Evolutionary conservation across 2,888 invertebrate species (phyloP), one percentile per base, ranked within the genome.

Genomic region (Pristionchus arcanus): DNA sequence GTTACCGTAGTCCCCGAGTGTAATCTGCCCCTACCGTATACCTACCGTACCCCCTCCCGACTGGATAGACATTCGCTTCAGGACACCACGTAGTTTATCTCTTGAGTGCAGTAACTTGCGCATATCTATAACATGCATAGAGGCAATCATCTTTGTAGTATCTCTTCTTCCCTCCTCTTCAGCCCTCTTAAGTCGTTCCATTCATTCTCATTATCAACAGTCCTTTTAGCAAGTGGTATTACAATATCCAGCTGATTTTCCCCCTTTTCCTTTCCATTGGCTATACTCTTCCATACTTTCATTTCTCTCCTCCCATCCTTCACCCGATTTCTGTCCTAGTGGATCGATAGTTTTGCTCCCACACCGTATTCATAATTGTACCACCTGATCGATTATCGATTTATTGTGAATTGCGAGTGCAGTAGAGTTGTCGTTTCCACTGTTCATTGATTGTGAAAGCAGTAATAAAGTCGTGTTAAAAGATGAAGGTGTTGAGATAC

Each of bases 381-480:
- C n/a, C 42, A 49, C 28, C 81, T 53, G 68, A 71, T 74, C 74
- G 74, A 74, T 42, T 49, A 49, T 49, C 42, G 42, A 49, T 49
- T 28, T 42, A 81, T 49, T 53, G 42, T 81, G 81, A 81, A 81
- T 53, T 74, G 37, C 21, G 81, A n/a, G 34, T 74, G 37, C 21
- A 49, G n/a, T 81, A 19, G 81, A 21, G 15, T 42, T 31, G 42
- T 53, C 81, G 37, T 25, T 77, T 25, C 42, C 49, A 28, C 81
- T 81, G 49, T 81, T 81, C 28, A 49, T 53, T 42, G 15, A 53
- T 5, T 81, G 42, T 49, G 42, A 49, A 81, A 81, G 49, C 81
- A 74, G 81, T 81, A 81, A 81, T 81, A 81, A 81, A 81, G 81
- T 53, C 15, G 81, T 74, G 74, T 74, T 71, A 71, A 71, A 25